Evolutionary conservation across 2,888 invertebrate genomes (phyloP), one percentile per base, ranked within the genome.

Genomic region (Mactromeris polynyma): DNA sequence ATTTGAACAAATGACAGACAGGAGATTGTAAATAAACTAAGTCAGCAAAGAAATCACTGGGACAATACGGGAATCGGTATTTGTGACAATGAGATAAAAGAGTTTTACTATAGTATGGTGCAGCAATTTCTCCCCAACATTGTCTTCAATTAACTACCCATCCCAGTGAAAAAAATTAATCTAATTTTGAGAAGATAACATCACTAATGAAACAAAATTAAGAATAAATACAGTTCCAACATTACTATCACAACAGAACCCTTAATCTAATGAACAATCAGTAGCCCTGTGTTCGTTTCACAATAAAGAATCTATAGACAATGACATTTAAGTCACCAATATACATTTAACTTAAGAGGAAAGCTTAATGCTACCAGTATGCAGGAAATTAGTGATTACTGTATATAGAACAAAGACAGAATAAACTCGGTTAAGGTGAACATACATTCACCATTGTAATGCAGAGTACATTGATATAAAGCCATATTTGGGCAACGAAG

Each of bases 361-460:
- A 46, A 46, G 14, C 46, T 46, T 64, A 64, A 64, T 64, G 58
- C 11, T 64, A 64, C 58, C 58, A 64, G 58, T 64, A 64, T 64
- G 26, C 58, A 26, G 58, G 58, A n/a, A 64, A 64, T 64, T 64
- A 64, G n/a, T 2, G 58, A 64, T 64, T 26, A 64, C 26, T 26
- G 9, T 6, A 64, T 64, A 9, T 26, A n/a, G 58, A n/a, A 64
- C 58, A 26, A 64, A 64, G 58, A 64, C 58, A 26, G 9, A 64
- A 64, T 64, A 64, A 26, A 64, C 26, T 64, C n/a, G 7, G 58
- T 64, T 64, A 64, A 58, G 58, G 58, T 64, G n/a, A 4, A 26
- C 2, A n/a, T 26, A 58, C 58, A 26, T 9, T n/a, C 26, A 26
- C 58, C n/a, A 64, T 26, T 0, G 58, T 26, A 26, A 64, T 26